phyloP scores from a whole-genome alignment of 2,888 invertebrate species.

The Blera fallax region DNA sequence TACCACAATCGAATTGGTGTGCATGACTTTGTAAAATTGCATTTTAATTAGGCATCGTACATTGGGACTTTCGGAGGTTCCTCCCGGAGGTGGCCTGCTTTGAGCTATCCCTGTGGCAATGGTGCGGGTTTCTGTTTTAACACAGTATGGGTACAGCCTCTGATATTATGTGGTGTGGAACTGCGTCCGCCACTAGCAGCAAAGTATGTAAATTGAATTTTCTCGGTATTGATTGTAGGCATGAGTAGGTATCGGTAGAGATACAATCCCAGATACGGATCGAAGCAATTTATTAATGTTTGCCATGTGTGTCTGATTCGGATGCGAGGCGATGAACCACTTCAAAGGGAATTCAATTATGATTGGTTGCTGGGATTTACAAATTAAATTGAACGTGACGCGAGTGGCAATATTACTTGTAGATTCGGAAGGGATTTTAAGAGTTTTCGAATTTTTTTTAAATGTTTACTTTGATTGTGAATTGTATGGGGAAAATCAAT shows the following conservation, averaged over 20 bases:
- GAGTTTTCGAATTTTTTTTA: too few species aligned
- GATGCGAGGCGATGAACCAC: not conserved
- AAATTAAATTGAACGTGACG: not conserved
- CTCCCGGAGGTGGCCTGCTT: not conserved
- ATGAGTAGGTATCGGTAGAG: too few species aligned
- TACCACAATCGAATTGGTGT: not conserved
- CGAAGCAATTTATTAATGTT: slow-evolving; percentile 4
- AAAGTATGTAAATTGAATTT: slow-evolving; percentile 1
- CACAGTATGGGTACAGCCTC: not conserved
- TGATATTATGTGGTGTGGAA: not conserved
- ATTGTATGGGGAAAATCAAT: too few species aligned
- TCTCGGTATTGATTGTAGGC: not conserved
- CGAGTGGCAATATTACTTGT: not conserved
- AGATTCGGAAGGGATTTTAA: not conserved
- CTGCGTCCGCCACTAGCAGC: not conserved
- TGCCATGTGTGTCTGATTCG: not conserved
- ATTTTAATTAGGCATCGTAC: slow-evolving; percentile 22
- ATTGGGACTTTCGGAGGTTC: not conserved
- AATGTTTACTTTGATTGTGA: too few species aligned
- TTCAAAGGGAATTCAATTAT: slow-evolving; percentile 33
- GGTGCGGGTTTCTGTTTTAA: not conserved
- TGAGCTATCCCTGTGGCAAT: not conserved
- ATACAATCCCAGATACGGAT: not conserved
- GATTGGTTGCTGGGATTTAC: slow-evolving; percentile 5
- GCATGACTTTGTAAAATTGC: slow-evolving; percentile 30